Conservation (phyloP, 2,797 vertebrate species). For the Dendrocincla tyrannina region DNA sequence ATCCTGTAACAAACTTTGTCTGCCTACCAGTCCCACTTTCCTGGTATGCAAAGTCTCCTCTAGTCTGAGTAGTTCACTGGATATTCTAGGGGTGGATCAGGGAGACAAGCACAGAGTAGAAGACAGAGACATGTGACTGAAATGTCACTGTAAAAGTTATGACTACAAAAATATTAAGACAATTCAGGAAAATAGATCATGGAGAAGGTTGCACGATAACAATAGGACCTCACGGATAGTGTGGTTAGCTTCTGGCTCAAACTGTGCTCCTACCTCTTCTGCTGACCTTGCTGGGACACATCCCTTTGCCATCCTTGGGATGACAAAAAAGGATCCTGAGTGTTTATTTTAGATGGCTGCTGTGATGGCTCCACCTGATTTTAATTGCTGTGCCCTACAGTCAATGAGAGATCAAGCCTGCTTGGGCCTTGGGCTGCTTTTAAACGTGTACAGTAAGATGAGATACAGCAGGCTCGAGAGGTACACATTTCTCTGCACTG, state of each 20-base stretch:
- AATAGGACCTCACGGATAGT: background rate
- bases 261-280: background rate
- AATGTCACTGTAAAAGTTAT: background rate
- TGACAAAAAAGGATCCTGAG: background rate
- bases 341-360: background rate
- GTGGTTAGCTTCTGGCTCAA: background rate
- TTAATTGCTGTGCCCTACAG: background rate
- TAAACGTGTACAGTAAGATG: background rate
- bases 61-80: accelerated
- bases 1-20: background rate
- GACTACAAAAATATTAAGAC: background rate
- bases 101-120: background rate
- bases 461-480: background rate
- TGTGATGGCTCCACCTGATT: background rate
- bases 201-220: background rate
- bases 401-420: background rate
- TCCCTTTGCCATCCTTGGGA: background rate
- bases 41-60: background rate
- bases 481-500: background rate
- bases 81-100: background rate
- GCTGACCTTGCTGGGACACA: background rate
- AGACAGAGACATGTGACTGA: background rate
- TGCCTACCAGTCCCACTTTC: background rate
- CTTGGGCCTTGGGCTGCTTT: background rate
- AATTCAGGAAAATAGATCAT: background rate